Evolutionary conservation across 2,113 vertebrate genomes (phyloP).

Genomic region (Tylochromis polylepis): DNA sequence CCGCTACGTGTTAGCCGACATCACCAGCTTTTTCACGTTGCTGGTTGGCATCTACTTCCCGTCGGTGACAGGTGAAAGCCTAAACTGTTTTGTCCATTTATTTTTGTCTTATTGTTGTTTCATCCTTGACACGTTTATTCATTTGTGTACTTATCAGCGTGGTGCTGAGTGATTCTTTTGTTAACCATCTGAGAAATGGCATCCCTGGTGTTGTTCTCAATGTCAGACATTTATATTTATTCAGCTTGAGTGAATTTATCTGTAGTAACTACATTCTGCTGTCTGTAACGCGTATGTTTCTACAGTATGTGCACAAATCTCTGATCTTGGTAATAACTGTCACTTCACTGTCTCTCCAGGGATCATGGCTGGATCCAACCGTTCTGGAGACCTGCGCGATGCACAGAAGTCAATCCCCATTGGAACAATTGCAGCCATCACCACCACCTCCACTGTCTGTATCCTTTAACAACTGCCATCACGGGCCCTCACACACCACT

Average conservation of each 20-base stretch:
- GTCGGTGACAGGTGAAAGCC: constrained; percentile 88
- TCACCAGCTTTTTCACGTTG: constrained; percentile 94
- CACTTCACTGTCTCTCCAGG: constrained; percentile 68
- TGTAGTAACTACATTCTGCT: background rate
- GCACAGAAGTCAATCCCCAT: constrained; percentile 97
- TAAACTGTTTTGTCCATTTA: background rate
- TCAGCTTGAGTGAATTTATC: background rate
- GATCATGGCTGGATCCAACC: constrained; percentile 98
- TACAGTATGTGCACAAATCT: background rate
- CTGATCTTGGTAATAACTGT: background rate
- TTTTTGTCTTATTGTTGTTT: background rate
- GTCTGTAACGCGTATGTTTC: background rate
- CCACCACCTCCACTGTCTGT: constrained; percentile 95
- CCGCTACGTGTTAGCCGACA: constrained; percentile 92
- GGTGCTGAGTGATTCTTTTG: background rate
- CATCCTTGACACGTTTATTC: background rate
- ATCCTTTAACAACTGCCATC: constrained; percentile 75
- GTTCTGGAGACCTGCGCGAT: constrained; percentile 94
- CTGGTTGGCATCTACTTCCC: constrained; percentile 99
- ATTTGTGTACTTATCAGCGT: background rate
- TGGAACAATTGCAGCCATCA: constrained; percentile 94
- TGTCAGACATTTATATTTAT: background rate
- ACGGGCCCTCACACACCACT: rapidly evolving
- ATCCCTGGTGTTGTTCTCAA: background rate
- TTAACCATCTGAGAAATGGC: background rate